Evolutionary conservation across 23 tunicate species (phyloP).

Genomic region (Trididemnum miniatum): DNA sequence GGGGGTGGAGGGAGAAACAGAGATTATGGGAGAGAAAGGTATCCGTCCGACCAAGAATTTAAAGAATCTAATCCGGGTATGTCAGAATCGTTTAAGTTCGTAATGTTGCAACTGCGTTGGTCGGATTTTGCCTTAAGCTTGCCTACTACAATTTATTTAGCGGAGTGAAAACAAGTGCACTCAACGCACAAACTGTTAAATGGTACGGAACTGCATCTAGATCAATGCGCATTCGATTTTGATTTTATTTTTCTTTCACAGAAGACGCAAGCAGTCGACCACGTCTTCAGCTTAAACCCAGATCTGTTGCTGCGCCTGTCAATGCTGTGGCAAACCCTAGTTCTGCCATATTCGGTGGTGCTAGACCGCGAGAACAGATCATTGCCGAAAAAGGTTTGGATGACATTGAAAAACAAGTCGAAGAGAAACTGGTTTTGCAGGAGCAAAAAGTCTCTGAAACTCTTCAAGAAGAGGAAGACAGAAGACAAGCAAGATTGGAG

Average conservation of each 20-base stretch:
- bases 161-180: background rate
- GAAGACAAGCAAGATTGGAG: constrained; percentile 8
- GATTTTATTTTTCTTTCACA: too few species aligned
- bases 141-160: too few species aligned
- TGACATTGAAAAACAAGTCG: constrained; percentile 92
- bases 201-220: too few species aligned
- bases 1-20: constrained; percentile 49
- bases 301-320: constrained; percentile 69
- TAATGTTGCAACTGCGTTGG: too few species aligned
- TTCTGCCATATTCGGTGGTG: constrained; percentile 95
- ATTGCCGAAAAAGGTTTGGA: constrained; percentile 89
- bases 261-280: constrained; percentile 66
- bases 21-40: constrained; percentile 37
- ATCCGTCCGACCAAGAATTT: constrained; percentile 33
- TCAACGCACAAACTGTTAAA: too few species aligned
- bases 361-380: constrained; percentile 86
- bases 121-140: too few species aligned
- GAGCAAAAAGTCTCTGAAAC: constrained; percentile 45
- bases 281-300: constrained; percentile 78
- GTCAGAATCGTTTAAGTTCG: too few species aligned
- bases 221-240: too few species aligned
- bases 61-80: constrained; percentile 48
- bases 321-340: constrained; percentile 85
- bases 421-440: constrained; percentile 76
- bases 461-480: constrained; percentile 10